Percentiles rank a stretch among this genome's conserved stretches.
These are phyloP conservation scores for Phalacrocorax carbo DNA, from an alignment of 2,113 vertebrate genomes.

Conservation along the genomic window DNA sequence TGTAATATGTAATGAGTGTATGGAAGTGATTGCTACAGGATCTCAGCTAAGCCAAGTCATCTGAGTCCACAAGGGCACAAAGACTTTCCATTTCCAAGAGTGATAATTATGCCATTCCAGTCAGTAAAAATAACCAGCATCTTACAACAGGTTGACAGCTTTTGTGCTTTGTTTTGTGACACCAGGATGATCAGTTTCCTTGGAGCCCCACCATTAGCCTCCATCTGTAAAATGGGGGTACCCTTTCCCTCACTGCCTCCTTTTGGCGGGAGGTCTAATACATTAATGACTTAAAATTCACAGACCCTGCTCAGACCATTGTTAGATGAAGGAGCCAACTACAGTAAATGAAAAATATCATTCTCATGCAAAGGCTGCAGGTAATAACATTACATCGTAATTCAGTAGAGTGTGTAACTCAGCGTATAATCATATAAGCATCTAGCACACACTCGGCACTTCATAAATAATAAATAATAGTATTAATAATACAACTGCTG, in stretches of 20 bases:
- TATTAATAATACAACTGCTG: slow-evolving; percentile 54
- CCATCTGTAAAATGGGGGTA: background rate
- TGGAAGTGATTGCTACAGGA: background rate
- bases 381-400: slow-evolving; percentile 1
- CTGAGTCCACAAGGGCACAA: background rate
- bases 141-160: background rate
- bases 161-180: background rate
- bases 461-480: slow-evolving; percentile 61
- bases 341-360: background rate
- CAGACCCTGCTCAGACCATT: background rate
- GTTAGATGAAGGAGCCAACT: background rate
- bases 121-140: background rate
- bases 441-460: slow-evolving; percentile 10
- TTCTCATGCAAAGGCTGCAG: slow-evolving; percentile 40
- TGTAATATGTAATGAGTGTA: rapidly evolving
- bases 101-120: background rate
- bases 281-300: background rate
- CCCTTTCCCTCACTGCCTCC: background rate
- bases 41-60: background rate
- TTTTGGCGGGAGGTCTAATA: background rate
- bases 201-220: background rate
- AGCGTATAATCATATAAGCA: slow-evolving; percentile 12
- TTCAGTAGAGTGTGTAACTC: slow-evolving; percentile 21
- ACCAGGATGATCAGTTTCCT: background rate
- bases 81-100: background rate